These are phyloP conservation scores for Psammodynastes pulverulentus DNA, from an alignment of 2,113 vertebrate genomes.

Conservation along the genomic window DNA sequence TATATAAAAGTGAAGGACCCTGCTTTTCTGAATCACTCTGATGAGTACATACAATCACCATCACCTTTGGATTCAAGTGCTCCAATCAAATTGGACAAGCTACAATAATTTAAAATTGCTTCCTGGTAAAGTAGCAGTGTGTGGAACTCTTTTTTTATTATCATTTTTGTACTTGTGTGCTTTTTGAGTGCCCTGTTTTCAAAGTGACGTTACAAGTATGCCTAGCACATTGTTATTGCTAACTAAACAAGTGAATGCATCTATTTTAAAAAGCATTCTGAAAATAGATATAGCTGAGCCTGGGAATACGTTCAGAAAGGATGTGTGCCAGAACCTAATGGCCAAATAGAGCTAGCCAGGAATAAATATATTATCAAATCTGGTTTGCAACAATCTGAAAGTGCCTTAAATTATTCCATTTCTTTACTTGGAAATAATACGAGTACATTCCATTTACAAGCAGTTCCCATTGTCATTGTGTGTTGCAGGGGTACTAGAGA, in stretches of 20 bases:
- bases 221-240: constrained; percentile 34
- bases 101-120: constrained; percentile 65
- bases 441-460: neutral
- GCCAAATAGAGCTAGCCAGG: neutral
- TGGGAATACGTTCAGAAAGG: neutral
- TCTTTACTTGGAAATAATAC: neutral
- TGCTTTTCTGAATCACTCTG: constrained; percentile 20
- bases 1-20: constrained; percentile 54
- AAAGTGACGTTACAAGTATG: constrained; percentile 32
- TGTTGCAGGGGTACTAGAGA: neutral
- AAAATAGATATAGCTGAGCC: constrained; percentile 19
- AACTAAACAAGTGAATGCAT: neutral
- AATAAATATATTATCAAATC: neutral
- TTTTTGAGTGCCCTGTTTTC: constrained; percentile 42
- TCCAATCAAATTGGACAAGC: constrained; percentile 58
- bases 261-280: constrained; percentile 13
- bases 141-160: constrained; percentile 45
- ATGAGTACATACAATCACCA: constrained; percentile 28
- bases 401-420: neutral
- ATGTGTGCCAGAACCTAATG: neutral
- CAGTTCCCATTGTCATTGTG: neutral
- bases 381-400: neutral
- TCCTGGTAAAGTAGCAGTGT: constrained; percentile 52
- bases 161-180: neutral
- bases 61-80: constrained; percentile 51